phyloP scores from a whole-genome alignment of 2,113 vertebrate genomes.

The Tonatia bakeri region DNA sequence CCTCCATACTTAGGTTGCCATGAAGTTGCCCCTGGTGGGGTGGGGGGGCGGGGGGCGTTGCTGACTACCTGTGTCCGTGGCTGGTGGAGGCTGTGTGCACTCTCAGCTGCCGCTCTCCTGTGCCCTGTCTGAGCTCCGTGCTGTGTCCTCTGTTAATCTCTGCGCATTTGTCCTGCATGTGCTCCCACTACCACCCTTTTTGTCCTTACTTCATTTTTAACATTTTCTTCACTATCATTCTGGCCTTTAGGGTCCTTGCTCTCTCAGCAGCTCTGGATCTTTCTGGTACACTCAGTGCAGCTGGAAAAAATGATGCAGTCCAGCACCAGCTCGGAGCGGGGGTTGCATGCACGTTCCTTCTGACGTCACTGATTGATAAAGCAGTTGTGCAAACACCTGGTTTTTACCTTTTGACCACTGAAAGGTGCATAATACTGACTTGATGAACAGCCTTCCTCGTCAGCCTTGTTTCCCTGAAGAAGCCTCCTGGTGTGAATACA shows the following conservation, averaged over 20 bases:
- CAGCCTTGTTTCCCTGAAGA: neutral
- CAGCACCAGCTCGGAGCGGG: slow-evolving; percentile 52
- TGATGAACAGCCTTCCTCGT: neutral
- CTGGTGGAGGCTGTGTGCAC: neutral
- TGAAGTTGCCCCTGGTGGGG: neutral
- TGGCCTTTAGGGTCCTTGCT: neutral
- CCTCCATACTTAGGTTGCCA: neutral
- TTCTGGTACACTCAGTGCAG: slow-evolving; percentile 15
- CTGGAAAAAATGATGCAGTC: slow-evolving; percentile 67
- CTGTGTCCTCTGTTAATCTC: neutral
- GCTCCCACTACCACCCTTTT: slow-evolving; percentile 13
- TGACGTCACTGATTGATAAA: neutral
- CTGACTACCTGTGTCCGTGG: neutral
- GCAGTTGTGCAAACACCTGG: neutral
- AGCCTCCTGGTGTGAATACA: neutral
- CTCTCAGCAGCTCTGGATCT: slow-evolving; percentile 29
- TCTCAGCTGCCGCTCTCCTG: neutral
- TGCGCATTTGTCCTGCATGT: slow-evolving; percentile 52
- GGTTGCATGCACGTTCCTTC: slow-evolving; percentile 41
- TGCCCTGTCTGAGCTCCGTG: neutral
- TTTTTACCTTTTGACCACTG: slow-evolving; percentile 30
- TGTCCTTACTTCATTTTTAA: slow-evolving; percentile 26
- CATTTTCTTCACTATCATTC: neutral
- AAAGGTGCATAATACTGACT: slow-evolving; percentile 67
- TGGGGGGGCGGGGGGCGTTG: neutral